Evolutionary conservation across 2,797 vertebrate genomes (phyloP).

Genomic region (Ptychobarbus kaznakovi): DNA sequence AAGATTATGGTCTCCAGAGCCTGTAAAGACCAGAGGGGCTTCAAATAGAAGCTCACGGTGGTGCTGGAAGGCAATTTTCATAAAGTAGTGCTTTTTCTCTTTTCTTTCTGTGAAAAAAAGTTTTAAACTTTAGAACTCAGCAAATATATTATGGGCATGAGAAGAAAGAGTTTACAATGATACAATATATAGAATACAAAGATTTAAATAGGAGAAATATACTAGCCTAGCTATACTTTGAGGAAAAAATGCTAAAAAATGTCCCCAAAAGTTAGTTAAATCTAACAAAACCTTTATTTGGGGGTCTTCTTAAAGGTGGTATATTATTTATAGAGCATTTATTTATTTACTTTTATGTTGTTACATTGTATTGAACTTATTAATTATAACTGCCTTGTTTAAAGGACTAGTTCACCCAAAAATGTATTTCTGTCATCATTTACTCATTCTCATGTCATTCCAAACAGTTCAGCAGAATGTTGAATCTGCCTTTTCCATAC

Average conservation of each 20-base stretch:
- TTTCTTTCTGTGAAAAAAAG: not conserved
- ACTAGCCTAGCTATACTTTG: not conserved
- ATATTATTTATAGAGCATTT: no score
- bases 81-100: not conserved
- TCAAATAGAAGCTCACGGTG: not conserved
- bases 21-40: not conserved
- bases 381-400: not conserved
- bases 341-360: not conserved
- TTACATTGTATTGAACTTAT: not conserved
- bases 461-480: not conserved
- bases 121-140: not conserved
- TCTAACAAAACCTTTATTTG: not conserved
- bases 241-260: not conserved
- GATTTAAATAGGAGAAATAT: not conserved
- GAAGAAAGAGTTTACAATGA: not conserved
- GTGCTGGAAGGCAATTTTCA: constrained; percentile 18
- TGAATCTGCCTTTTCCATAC: not conserved
- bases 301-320: not conserved
- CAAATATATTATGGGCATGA: not conserved
- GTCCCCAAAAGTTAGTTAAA: not conserved
- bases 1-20: not conserved
- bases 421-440: not conserved
- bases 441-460: not conserved
- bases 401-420: not conserved
- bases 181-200: not conserved